Base-by-base conservation (phyloP, 2,797 vertebrate species). In the Paguma larvata region DNA sequence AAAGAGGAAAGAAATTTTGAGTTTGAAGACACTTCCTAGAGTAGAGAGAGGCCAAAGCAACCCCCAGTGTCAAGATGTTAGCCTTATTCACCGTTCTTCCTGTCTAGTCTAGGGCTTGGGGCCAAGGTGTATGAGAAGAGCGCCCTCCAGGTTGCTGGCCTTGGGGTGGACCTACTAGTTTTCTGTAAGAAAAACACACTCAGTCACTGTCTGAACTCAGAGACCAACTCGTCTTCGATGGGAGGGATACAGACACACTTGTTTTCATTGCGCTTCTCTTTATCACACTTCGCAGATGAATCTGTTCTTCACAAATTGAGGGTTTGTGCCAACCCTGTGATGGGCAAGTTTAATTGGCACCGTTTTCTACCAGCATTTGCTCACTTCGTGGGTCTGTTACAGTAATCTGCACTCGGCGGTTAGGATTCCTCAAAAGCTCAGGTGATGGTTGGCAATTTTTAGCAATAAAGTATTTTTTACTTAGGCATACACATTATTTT, bases 1-100 rank as follows among this genome's bases (percentile, higher is more conserved):
- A 11, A 38, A 62, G 7, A 63, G 30, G 13, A 63, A 65, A 65
- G 63, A 65, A 63, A 30, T 63, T 63, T 41, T 72, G 21, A 44
- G 25, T 89, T 88, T 32, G 23, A 80, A 89, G 51, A 84, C 65
- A 59, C 14, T 86, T 92, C 84, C 90, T 82, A 68, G 41, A 53
- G 73, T 34, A 34, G 19, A 67, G 38, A 62, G 19, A 12, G 7
- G 13, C 5, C n/a, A 25, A 48, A 48, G 62, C n/a, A 80, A 5
- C 8, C n/a, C 53, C 3, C 1, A 1, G 7, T 48, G 51, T 51
- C 14, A 41, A 59, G 11, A 13, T 5, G 3, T 38, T 18, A 3
- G 53, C 27, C 32, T 10, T 8, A 12, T 38, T 51, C 63, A 3
- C 56, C 38, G 7, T 85, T 62, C 56, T 78, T 91, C 70, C 38